Evolutionary conservation across 2,113 vertebrate genomes (phyloP).

Genomic region (zebrafish (Danio rerio)): GRCz12tu NC_133184.1:41887501-41888000

Average conservation of each 20-base stretch:
- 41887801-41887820: slow-evolving; percentile 51
- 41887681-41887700: slow-evolving; percentile 27
- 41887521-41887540: slow-evolving; percentile 45
- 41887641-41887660: slow-evolving; percentile 35
- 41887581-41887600: slow-evolving; percentile 49
- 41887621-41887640: slow-evolving; percentile 41
- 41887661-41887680: slow-evolving; percentile 41
- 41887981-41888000: too few relatives aligned
- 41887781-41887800: slow-evolving; percentile 41
- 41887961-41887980: neutral
- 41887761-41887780: slow-evolving; percentile 37
- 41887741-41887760: slow-evolving; percentile 37
- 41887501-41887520: slow-evolving; percentile 26
- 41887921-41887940: neutral
- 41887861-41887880: slow-evolving; percentile 5
- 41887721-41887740: slow-evolving; percentile 45
- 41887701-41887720: slow-evolving; percentile 27
- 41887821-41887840: slow-evolving; percentile 46
- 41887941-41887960: neutral
- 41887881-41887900: slow-evolving; percentile 13
- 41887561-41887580: slow-evolving; percentile 56
- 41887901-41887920: neutral
- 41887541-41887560: slow-evolving; percentile 39
- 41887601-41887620: slow-evolving; percentile 31
- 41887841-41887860: slow-evolving; percentile 32